These are phyloP conservation scores for Pipistrellus pipistrellus DNA, from an alignment of 2,797 vertebrate genomes.

Conservation along the genomic window DNA sequence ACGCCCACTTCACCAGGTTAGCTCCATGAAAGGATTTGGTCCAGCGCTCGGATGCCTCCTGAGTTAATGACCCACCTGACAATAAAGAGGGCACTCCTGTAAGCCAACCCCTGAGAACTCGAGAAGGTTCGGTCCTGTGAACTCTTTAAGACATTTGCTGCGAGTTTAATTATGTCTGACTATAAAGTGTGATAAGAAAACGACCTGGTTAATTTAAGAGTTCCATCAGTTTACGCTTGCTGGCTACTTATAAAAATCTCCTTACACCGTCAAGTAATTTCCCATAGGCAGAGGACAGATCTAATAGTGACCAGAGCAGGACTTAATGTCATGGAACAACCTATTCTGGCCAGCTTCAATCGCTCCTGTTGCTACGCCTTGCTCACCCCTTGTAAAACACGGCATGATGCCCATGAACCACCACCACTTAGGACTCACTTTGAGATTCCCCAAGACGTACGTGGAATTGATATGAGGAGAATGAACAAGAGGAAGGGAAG, in stretches of 20 bases:
- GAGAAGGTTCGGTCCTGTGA: slow-evolving; percentile 57
- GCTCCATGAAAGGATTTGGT: slow-evolving; percentile 48
- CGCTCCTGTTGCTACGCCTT: neutral
- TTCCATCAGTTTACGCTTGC: slow-evolving; percentile 60
- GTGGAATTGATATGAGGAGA: neutral
- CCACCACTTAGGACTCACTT: neutral
- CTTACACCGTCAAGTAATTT: slow-evolving; percentile 59
- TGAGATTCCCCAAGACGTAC: slow-evolving; percentile 12
- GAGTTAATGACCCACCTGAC: slow-evolving; percentile 65
- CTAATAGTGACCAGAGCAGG: slow-evolving; percentile 65
- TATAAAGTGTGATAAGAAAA: slow-evolving; percentile 79
- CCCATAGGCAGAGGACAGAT: slow-evolving; percentile 59
- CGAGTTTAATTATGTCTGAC: slow-evolving; percentile 74
- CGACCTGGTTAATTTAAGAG: slow-evolving; percentile 75
- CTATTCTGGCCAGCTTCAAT: neutral
- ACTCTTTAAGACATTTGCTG: slow-evolving; percentile 67
- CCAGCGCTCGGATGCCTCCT: neutral
- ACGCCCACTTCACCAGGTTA: slow-evolving; percentile 2
- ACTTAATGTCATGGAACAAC: neutral
- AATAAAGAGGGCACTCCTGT: slow-evolving; percentile 52
- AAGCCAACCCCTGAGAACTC: slow-evolving; percentile 19
- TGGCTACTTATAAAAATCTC: slow-evolving; percentile 63
- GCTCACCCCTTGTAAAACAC: neutral
- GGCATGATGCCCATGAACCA: neutral
- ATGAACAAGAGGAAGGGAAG: slow-evolving; percentile 15